Percentiles rank a stretch among this genome's conserved stretches.
These are phyloP conservation scores for Onychorhynchus coronatus DNA, from an alignment of 2,113 vertebrate species.

Conservation along the genomic window DNA sequence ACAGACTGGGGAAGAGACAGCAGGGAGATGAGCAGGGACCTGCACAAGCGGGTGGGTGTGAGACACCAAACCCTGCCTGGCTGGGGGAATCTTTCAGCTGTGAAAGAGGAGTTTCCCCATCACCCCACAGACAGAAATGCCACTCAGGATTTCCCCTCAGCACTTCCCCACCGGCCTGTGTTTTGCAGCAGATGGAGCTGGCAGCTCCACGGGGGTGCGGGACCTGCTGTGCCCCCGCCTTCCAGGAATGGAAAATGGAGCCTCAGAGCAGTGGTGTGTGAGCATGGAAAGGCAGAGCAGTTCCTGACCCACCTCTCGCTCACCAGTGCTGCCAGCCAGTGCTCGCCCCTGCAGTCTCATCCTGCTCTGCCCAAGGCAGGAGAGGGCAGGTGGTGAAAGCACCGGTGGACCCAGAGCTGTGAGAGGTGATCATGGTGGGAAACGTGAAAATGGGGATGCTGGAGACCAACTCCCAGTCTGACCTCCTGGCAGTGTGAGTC, in stretches of 20 bases:
- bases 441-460: not conserved
- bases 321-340: not conserved
- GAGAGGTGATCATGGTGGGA: fast-evolving
- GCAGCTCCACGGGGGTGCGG: fast-evolving
- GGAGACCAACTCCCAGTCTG: not conserved
- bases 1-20: not conserved
- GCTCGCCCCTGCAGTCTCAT: not conserved
- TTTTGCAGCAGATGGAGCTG: not conserved
- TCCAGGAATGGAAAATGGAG: not conserved
- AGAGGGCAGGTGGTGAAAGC: not conserved
- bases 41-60: not conserved
- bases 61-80: not conserved
- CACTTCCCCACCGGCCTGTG: not conserved
- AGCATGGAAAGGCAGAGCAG: not conserved
- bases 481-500: fast-evolving
- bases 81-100: not conserved
- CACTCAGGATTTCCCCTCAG: not conserved
- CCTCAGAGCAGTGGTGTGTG: fast-evolving
- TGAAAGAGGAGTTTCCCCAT: not conserved
- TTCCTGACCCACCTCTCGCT: not conserved
- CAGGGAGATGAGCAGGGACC: not conserved
- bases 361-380: not conserved
- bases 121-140: not conserved
- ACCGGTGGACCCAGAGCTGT: not conserved
- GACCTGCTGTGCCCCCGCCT: fast-evolving